phyloP scores from a whole-genome alignment of 1,140 invertebrate genomes.

The Asobara japonica region DNA sequence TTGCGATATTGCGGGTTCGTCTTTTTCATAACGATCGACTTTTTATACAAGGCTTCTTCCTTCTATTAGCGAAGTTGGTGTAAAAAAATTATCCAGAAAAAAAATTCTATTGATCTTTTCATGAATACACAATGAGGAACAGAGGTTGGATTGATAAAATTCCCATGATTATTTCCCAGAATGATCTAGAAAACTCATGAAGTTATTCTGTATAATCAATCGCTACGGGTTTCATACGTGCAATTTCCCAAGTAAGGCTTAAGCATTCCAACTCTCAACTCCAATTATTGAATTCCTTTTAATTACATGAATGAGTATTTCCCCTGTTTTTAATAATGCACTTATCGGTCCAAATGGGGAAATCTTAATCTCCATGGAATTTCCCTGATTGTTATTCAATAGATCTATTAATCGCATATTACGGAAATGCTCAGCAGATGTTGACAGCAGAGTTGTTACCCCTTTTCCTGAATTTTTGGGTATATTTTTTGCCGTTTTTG shows the following conservation, averaged over 20 bases:
- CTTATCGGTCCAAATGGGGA: neutral
- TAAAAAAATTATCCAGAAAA: neutral
- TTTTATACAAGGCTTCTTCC: no score
- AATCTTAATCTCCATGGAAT: neutral
- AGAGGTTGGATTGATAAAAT: neutral
- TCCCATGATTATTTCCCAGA: neutral
- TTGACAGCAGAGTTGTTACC: neutral
- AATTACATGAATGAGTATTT: neutral
- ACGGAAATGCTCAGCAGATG: neutral
- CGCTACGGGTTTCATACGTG: neutral
- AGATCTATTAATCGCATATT: neutral
- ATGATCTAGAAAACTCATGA: conserved; percentile 1
- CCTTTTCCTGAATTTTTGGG: neutral
- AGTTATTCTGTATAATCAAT: neutral
- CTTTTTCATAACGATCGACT: no score
- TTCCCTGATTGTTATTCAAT: conserved; percentile 2
- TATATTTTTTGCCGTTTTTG: neutral
- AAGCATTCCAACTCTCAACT: neutral
- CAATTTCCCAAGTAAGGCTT: conserved; percentile 13
- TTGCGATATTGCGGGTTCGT: no score
- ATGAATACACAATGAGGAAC: neutral
- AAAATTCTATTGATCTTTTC: neutral
- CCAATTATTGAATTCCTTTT: conserved; percentile 14
- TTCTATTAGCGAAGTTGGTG: no score
- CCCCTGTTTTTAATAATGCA: neutral